Evolutionary conservation across 2,113 vertebrate genomes (phyloP).

Genomic region (Elephas maximus): DNA sequence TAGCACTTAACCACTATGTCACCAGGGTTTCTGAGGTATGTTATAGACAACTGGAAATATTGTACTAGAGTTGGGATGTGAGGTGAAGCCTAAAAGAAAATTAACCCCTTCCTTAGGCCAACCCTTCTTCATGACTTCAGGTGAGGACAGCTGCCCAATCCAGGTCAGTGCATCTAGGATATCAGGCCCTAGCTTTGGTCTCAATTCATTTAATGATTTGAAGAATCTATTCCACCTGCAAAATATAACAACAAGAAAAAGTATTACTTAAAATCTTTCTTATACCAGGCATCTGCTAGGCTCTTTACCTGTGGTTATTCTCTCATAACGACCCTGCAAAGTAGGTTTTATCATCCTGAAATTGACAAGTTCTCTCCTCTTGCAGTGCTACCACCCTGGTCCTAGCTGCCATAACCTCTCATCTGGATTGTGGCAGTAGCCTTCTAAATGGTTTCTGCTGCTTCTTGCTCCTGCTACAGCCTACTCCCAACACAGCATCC

Average conservation of each 20-base stretch:
- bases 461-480: not conserved
- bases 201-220: not conserved
- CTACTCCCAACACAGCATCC: not conserved
- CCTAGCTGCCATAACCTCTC: not conserved
- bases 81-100: not conserved
- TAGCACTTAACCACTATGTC: too few relatives aligned
- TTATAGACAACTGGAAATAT: not conserved
- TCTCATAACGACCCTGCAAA: not conserved
- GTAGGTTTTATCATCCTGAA: not conserved
- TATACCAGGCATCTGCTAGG: not conserved
- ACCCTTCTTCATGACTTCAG: not conserved
- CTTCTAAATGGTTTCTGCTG: not conserved
- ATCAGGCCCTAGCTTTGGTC: not conserved
- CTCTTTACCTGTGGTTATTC: not conserved
- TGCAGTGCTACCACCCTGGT: not conserved
- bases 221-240: not conserved
- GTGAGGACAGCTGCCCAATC: not conserved
- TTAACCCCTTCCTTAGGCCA: not conserved
- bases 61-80: not conserved
- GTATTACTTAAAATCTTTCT: slow-evolving; percentile 2
- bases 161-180: not conserved
- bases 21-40: too few relatives aligned
- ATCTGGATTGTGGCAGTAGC: not conserved
- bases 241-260: not conserved
- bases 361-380: not conserved